Evolutionary conservation across 30 jellyfish, hydroid and myxozoan species (phyloP), one percentile per base, ranked within the genome.

Genomic region (Rhopilema esculentum): DNA sequence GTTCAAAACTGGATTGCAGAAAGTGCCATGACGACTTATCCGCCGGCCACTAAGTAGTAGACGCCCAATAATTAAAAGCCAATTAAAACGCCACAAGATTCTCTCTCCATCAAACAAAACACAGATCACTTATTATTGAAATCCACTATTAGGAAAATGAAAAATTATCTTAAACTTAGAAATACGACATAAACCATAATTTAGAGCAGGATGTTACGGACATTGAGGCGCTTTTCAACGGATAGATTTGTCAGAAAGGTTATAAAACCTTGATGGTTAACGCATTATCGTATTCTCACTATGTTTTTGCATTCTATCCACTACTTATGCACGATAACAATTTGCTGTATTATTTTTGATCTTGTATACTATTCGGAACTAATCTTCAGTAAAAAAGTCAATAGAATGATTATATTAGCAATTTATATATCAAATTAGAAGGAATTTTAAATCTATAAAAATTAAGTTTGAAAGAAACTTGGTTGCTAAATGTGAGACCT

Each of bases 21-120:
- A 29, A 32, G 64, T 18, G 69, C 48, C 84, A 31, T 31, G 40
- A 68, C 25, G 51, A 73, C 16, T 33, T 73, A 73, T 73, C 84
- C 69, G 69, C 28, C 24, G 69, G 40, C n/a, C 69, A 73, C 84
- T 73, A 73, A 73, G 69, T 27, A 73, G 69, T 27, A 73, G 84
- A 73, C 84, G 51, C 40, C 69, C 29, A 40, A 40, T 40, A 40
- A 73, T 33, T 19, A 73, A 63, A 73, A 73, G 25, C 84, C 84
- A 29, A 73, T 73, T 73, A 73, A 33, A 40, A 31, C 50, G 29
- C 69, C 27, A 28, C n/a, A 31, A 73, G 69, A 66, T 69, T 68
- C 69, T 73, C 69, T 18, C 69, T 40, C 57, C 6, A 12, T 12
- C 57, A 40, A 40, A 40, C 57, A 40, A 40, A 40, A 40, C 57